Base-by-base conservation (phyloP, 2,888 invertebrate species). In the Heliconius erato region DNA sequence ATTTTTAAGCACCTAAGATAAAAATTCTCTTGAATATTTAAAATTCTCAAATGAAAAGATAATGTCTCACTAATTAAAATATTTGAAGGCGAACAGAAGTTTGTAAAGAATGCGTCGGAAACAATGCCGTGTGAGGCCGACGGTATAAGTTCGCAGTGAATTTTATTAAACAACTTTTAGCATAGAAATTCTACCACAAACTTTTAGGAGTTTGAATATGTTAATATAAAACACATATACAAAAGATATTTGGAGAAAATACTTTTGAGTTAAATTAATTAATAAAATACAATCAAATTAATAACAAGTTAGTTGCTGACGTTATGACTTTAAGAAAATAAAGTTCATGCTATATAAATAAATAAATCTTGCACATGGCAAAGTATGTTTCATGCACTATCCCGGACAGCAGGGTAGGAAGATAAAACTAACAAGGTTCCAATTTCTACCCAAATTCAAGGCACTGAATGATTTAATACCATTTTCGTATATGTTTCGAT, bases 31-130 rank as follows among this genome's bases (percentile, higher is more conserved):
- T 11, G 19, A 74, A 28, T 74, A 74, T 74, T 40, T 40, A 32
- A 78, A 69, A 19, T 71, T 74, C 28, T 40, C n/a, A 78, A 69
- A 19, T 71, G 59, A 69, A 40, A 79, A 82, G 79, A 79, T 79
- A 63, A 80, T 74, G 32, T 32, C 77, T 68, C 65, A 78, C 63
- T 79, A 84, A 84, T 83, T 84, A 83, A 83, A 83, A 84, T 84
- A 83, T 79, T 80, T 78, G 80, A 59, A 76, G 81, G 72, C 72
- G 74, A 49, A 32, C 49, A 54, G 72, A 83, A 79, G 79, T 76
- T 82, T 35, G 77, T n/a, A 71, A 79, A 71, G 81, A 84, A 83
- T 84, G 76, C 76, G 80, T 74, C 65, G 79, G n/a, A 80, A 84
- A 84, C 63, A 80, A 84, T 74, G 79, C 76, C 44, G 81, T 79